Evolutionary conservation across 1,140 invertebrate species (phyloP).

Genomic region (Tetragonula clypearis): DNA sequence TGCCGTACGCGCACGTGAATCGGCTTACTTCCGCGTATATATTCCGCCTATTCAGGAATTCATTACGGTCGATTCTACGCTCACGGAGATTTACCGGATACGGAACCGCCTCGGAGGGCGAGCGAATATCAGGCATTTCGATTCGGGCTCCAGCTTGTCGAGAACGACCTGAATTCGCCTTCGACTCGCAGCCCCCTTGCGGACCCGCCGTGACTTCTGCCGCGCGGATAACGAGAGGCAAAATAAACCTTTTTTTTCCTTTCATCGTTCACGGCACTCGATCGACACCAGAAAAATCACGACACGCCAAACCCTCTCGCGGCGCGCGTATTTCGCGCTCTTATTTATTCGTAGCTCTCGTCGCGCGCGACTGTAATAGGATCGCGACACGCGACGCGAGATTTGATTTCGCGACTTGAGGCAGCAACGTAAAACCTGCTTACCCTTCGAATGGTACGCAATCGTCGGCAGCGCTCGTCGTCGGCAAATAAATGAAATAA

Average conservation of each 20-base stretch:
- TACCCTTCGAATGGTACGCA: not conserved
- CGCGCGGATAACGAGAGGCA: constrained; percentile 34
- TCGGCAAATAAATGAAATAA: not conserved
- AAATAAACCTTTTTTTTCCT: constrained; percentile 37
- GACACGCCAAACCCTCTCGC: not conserved
- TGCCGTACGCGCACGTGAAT: constrained; percentile 37
- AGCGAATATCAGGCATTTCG: constrained; percentile 61
- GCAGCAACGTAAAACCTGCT: not conserved
- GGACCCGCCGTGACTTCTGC: not conserved
- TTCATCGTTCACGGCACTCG: constrained; percentile 8
- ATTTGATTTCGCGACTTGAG: not conserved
- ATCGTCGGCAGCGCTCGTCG: not conserved
- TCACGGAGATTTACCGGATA: constrained; percentile 66
- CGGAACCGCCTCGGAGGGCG: constrained; percentile 44
- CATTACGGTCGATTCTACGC: constrained; percentile 70
- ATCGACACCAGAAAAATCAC: constrained; percentile 22
- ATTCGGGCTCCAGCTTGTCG: constrained; percentile 34
- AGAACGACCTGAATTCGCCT: constrained; percentile 44
- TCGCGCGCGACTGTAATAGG: not conserved
- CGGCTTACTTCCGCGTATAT: constrained; percentile 63
- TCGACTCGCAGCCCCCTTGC: not conserved
- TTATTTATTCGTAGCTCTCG: not conserved
- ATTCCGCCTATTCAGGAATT: constrained; percentile 69
- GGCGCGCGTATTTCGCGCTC: not conserved
- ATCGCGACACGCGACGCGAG: not conserved